A percentile compares a stretch with the other conserved stretches of the same genome.
Conservation (phyloP, 2,888 invertebrate genomes). For the Drosophila nr. perissopoda region DNA sequence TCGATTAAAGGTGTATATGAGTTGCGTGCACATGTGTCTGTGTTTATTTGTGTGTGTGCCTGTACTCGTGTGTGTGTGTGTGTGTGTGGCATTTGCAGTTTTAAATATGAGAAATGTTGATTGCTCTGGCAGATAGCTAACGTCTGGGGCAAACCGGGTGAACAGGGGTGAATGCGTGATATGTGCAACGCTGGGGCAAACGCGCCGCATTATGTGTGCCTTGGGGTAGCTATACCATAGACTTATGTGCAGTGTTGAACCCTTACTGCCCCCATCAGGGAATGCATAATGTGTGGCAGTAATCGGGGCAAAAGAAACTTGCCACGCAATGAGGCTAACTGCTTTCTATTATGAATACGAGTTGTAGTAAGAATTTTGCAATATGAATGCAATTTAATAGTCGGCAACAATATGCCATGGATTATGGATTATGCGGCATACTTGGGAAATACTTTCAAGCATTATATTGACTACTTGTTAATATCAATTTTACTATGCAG, state of each 20-base stretch:
- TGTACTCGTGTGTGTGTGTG: conserved; percentile 12
- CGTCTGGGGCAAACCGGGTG: conserved; percentile 2
- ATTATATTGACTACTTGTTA: conserved; percentile 24
- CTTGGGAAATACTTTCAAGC: conserved; percentile 13
- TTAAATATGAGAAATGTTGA: conserved; percentile 70
- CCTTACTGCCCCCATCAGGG: conserved; percentile 19
- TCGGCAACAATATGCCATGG: conserved; percentile 1
- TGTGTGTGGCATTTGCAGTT: conserved; percentile 45
- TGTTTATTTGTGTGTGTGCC: conserved; percentile 3
- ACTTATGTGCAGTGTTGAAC: conserved; percentile 32
- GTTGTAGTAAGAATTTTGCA: conserved; percentile 29
- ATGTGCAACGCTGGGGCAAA: conserved; percentile 20
- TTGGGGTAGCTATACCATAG: conserved; percentile 32
- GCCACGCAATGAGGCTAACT: conserved; percentile 50
- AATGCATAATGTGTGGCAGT: conserved; percentile 58
- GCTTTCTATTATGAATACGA: conserved; percentile 36
- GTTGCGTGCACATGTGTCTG: conserved; percentile 12
- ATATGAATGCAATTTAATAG: conserved; percentile 25
- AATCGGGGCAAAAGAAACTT: conserved; percentile 47
- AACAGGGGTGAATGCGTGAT: conserved; percentile 44
- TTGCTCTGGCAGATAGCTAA: conserved; percentile 53
- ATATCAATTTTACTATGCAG: background rate
- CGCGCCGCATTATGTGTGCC: conserved; percentile 18
- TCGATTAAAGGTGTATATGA: conserved; percentile 74
- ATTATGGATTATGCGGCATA: conserved; percentile 3